Conservation (phyloP, 2,113 vertebrate species). For the Heliornis fulica region DNA sequence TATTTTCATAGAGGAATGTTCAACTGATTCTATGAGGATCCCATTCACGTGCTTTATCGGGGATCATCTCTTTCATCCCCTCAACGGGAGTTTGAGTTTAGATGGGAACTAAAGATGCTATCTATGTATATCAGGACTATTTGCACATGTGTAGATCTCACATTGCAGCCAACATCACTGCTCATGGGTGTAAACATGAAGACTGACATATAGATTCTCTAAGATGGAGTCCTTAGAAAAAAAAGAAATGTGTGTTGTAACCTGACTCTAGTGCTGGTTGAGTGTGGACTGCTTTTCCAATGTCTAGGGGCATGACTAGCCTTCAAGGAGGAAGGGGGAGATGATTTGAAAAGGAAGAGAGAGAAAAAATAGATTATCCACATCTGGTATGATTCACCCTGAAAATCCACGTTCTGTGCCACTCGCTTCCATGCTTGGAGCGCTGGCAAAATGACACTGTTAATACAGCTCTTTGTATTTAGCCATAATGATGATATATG, state of each 20-base stretch:
- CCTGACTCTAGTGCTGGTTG: neutral
- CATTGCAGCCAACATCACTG: neutral
- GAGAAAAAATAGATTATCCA: neutral
- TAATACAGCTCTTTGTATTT: neutral
- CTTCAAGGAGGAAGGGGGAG: neutral
- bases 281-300: neutral
- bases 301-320: neutral
- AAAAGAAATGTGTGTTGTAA: neutral
- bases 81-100: neutral
- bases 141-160: neutral
- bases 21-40: neutral
- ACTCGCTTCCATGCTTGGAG: neutral
- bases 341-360: neutral
- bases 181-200: neutral
- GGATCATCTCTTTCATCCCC: neutral
- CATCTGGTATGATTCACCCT: neutral
- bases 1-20: neutral
- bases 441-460: neutral
- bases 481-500: neutral
- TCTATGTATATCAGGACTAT: neutral
- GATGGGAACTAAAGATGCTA: neutral
- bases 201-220: rapidly evolving
- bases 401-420: neutral
- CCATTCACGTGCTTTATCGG: neutral
- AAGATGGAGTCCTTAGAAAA: neutral